Conservation (phyloP, 2,113 vertebrate species). For the Cettia cetti region DNA sequence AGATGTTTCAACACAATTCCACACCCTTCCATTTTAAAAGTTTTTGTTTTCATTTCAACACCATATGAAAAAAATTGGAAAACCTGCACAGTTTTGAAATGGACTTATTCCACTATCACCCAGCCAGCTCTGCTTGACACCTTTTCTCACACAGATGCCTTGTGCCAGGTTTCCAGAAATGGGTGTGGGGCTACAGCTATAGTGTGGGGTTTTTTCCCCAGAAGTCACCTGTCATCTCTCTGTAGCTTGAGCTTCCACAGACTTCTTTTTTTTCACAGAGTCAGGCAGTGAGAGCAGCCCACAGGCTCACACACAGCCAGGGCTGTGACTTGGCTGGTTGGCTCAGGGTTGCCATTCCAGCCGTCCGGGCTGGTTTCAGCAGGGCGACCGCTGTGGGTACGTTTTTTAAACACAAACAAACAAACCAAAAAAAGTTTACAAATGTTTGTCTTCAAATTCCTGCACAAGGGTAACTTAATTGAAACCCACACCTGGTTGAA, state of each 20-base stretch:
- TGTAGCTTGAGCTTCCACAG: background rate
- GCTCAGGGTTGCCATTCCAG: background rate
- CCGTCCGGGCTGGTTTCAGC: background rate
- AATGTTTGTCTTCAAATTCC: background rate
- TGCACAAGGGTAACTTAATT: background rate
- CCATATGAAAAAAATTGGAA: background rate
- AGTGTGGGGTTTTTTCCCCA: background rate
- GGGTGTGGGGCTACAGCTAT: background rate
- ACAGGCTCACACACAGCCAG: accelerated
- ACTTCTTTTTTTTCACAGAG: background rate
- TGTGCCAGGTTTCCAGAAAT: background rate
- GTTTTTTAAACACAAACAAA: background rate
- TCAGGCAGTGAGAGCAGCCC: background rate
- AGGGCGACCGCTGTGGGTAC: background rate
- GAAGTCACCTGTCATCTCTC: background rate
- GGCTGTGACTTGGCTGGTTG: background rate
- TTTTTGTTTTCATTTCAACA: slow-evolving; percentile 26
- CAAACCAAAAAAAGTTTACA: background rate
- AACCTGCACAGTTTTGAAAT: background rate
- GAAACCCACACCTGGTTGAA: background rate
- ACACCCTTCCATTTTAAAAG: background rate
- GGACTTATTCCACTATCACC: background rate
- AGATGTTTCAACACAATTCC: slow-evolving; percentile 51
- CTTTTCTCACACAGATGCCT: background rate
- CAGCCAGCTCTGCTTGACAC: background rate